These are phyloP conservation scores for Apodemus agrarius DNA, from an alignment of 2,797 vertebrate genomes.

Conservation along the genomic window DNA sequence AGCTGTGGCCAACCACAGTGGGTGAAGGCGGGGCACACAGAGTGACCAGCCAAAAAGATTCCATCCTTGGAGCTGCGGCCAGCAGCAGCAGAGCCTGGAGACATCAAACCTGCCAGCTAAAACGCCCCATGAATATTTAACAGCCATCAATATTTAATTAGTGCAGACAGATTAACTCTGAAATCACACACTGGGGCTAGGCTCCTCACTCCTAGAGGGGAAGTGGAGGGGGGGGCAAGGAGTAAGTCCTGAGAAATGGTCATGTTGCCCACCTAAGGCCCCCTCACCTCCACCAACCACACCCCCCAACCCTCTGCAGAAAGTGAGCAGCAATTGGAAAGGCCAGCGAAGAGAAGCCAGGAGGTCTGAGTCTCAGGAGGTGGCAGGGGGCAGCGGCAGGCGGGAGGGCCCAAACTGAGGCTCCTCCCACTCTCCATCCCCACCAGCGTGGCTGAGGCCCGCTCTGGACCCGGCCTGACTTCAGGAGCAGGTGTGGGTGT, in stretches of 20 bases:
- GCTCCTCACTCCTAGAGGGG: background rate
- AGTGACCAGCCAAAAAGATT: slow-evolving; percentile 70
- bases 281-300: background rate
- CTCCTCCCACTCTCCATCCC: no score
- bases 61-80: slow-evolving; percentile 73
- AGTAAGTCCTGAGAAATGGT: background rate
- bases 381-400: accelerated
- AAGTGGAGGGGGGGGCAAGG: background rate
- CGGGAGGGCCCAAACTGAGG: background rate
- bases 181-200: slow-evolving; percentile 72
- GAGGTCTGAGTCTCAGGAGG: background rate
- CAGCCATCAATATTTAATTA: slow-evolving; percentile 88
- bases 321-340: accelerated
- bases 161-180: slow-evolving; percentile 84
- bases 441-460: accelerated
- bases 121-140: slow-evolving; percentile 87
- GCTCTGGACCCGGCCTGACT: background rate
- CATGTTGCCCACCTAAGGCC: accelerated
- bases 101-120: slow-evolving; percentile 81
- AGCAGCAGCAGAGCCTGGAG: slow-evolving; percentile 64
- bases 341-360: background rate
- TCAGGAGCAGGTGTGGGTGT: slow-evolving; percentile 41
- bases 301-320: background rate
- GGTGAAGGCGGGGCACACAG: background rate
- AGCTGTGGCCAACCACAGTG: background rate